Evolutionary conservation across 2,888 invertebrate genomes (phyloP), one percentile per base, ranked within the genome.

Genomic region (Trachelus troglodyta): DNA sequence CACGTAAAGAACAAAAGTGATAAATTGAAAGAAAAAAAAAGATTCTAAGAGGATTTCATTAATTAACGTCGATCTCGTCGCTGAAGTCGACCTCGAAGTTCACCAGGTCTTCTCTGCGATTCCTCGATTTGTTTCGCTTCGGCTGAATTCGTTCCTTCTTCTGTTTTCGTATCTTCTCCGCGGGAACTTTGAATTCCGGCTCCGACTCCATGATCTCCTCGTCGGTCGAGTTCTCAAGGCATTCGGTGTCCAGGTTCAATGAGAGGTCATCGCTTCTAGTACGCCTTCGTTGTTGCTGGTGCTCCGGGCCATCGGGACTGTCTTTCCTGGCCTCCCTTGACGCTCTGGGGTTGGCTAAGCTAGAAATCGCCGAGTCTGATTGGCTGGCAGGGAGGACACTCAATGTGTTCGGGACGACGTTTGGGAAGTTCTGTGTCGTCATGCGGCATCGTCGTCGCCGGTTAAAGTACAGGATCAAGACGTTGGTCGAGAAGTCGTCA

Each of bases 291-390:
- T 56, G 56, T 34, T 74, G 74, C 56, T 23, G 74, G 11, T 71
- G 71, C 71, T 31, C 71, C 71, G 40, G 31, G 15, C 75, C 81
- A 77, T 79, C 76, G 74, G 77, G 69, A 23, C 71, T 77, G 80
- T 84, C 83, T 75, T 37, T 77, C 79, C 23, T 56, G 34, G 34
- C 76, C 80, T 73, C 73, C 56, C 69, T 77, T 75, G 79, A 77
- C 80, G 85, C 77, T 81, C 82, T 84, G 81, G 77, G 84, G 81
- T 80, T 89, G 88, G 85, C 88, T 87, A 84, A 90, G 88, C 91
- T 91, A 89, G 87, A 91, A 91, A 91, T 87, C 88, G 90, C 89
- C 90, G 89, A 84, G 85, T 88, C 89, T 87, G 88, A 86, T 89
- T 90, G 90, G 88, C 88, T 88, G 81, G 83, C 83, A 81, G 86